Percentiles rank a stretch among this genome's conserved stretches.
Conservation (phyloP, 2,888 invertebrate genomes). For the Lasioglossum leucozonium region DNA sequence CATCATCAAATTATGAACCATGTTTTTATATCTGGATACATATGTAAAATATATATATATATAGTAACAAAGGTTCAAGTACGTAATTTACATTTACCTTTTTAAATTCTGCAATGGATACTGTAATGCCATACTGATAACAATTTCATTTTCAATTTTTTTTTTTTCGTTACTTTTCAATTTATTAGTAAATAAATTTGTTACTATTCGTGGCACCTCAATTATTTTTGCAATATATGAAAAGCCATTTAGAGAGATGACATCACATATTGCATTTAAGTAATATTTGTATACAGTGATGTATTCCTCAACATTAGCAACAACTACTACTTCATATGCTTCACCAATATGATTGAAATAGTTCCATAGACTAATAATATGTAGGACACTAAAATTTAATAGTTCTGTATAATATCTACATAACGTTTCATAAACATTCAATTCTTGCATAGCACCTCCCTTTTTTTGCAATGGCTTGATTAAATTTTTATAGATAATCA, state of each 20-base stretch:
- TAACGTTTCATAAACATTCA: slow-evolving; percentile 88
- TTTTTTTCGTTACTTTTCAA: slow-evolving; percentile 86
- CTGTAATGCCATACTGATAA: slow-evolving; percentile 87
- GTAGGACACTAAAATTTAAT: slow-evolving; percentile 88
- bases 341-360: slow-evolving; percentile 88
- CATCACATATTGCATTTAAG: slow-evolving; percentile 89
- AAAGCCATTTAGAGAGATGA: slow-evolving; percentile 90
- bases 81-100: slow-evolving; percentile 70
- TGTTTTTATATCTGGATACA: slow-evolving; percentile 86
- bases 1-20: slow-evolving; percentile 86
- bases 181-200: slow-evolving; percentile 87
- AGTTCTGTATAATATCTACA: slow-evolving; percentile 90
- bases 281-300: slow-evolving; percentile 90
- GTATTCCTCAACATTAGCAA: slow-evolving; percentile 90
- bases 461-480: slow-evolving; percentile 89
- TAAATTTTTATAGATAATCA: slow-evolving; percentile 87
- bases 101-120: slow-evolving; percentile 88
- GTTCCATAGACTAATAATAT: slow-evolving; percentile 89
- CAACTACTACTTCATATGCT: slow-evolving; percentile 88
- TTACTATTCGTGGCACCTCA: slow-evolving; percentile 87
- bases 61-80: neutral
- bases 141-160: slow-evolving; percentile 86
- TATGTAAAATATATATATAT: neutral
- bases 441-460: slow-evolving; percentile 86
- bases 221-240: slow-evolving; percentile 88